A percentile compares a stretch with the other conserved stretches of the same genome.
Conservation (phyloP, 2,113 vertebrate species). For the Henicopernis longicauda region DNA sequence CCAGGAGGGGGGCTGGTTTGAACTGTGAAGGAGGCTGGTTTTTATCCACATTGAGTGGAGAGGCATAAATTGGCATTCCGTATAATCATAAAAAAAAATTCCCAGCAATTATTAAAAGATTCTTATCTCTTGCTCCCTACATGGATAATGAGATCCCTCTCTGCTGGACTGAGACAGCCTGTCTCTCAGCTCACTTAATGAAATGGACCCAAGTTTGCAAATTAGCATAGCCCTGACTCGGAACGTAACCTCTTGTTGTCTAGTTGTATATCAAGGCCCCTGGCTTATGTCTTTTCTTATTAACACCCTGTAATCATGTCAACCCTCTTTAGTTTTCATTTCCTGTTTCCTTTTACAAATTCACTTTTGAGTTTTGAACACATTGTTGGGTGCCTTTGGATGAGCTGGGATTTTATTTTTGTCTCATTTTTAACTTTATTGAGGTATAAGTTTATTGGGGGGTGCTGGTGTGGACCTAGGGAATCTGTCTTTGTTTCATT, state of each 20-base stretch:
- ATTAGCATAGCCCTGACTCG: slow-evolving; percentile 77
- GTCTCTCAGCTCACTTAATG: slow-evolving; percentile 83
- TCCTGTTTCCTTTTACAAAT: slow-evolving; percentile 68
- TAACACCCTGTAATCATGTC: slow-evolving; percentile 79
- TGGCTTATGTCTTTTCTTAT: slow-evolving; percentile 81
- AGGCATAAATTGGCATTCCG: slow-evolving; percentile 82
- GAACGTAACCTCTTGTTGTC: slow-evolving; percentile 80
- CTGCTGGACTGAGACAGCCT: slow-evolving; percentile 85
- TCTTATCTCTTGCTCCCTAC: slow-evolving; percentile 83
- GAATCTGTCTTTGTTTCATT: background rate
- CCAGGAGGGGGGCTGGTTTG: slow-evolving; percentile 54
- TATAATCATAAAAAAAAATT: slow-evolving; percentile 80
- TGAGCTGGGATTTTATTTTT: background rate
- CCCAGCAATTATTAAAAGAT: slow-evolving; percentile 85
- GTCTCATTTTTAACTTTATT: background rate
- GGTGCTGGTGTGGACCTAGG: background rate
- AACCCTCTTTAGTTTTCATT: slow-evolving; percentile 67
- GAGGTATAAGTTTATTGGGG: background rate
- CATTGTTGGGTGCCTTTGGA: background rate
- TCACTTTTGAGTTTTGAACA: slow-evolving; percentile 37
- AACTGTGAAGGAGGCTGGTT: slow-evolving; percentile 68
- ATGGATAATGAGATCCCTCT: slow-evolving; percentile 83
- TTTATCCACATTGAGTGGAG: slow-evolving; percentile 65
- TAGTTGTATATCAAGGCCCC: slow-evolving; percentile 79
- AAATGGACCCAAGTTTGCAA: slow-evolving; percentile 80